A percentile compares a stretch with the other conserved stretches of the same genome.
phyloP scores from a whole-genome alignment of 2,113 vertebrate species.

The Cephalopterus ornatus region DNA sequence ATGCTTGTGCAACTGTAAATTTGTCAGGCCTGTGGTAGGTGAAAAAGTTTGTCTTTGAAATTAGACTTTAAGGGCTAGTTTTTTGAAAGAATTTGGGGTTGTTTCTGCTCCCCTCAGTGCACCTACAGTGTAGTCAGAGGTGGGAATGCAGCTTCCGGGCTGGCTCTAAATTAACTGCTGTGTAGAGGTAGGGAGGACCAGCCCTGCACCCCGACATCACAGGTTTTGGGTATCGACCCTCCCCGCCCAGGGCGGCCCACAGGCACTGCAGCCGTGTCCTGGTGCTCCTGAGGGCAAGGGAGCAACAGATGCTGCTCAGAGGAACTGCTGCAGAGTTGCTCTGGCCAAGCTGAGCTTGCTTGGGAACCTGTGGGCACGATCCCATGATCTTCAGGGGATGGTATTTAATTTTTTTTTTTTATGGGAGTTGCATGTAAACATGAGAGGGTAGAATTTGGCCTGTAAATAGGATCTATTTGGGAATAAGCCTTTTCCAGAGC shows the following conservation, averaged over 20 bases:
- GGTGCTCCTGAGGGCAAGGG: accelerated
- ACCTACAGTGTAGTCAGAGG: neutral
- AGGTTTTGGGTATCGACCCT: neutral
- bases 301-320: neutral
- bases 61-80: neutral
- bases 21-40: neutral
- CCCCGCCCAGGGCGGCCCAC: accelerated
- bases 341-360: neutral
- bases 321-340: neutral
- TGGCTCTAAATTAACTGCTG: neutral
- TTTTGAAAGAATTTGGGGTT: neutral
- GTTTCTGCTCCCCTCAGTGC: neutral
- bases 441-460: conserved; percentile 10
- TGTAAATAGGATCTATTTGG: conserved; percentile 23
- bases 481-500: conserved; percentile 27
- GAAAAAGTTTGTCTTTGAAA: neutral
- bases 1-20: neutral
- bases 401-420: neutral
- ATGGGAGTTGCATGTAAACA: neutral
- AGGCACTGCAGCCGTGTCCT: accelerated
- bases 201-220: neutral
- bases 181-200: accelerated
- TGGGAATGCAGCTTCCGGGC: neutral
- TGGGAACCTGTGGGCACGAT: neutral
- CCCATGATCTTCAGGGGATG: neutral